A percentile compares a stretch with the other conserved stretches of the same genome.
phyloP scores from a whole-genome alignment of 2,888 invertebrate genomes.

The Zaprionus obscuricornis region DNA sequence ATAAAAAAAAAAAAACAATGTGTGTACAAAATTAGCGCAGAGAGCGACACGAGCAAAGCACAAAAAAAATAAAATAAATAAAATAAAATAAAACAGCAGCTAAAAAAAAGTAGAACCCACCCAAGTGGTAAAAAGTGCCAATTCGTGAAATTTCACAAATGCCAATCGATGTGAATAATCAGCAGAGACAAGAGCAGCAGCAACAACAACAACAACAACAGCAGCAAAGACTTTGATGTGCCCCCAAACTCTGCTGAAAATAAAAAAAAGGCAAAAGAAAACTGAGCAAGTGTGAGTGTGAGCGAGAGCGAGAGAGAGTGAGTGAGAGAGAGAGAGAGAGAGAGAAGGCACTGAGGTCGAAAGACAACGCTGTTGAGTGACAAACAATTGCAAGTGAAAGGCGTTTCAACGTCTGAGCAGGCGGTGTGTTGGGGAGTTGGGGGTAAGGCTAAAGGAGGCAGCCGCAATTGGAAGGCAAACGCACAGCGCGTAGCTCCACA shows the following conservation, averaged over 20 bases:
- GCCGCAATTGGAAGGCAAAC: constrained; percentile 17
- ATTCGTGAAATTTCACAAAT: constrained; percentile 78
- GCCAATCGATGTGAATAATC: constrained; percentile 80
- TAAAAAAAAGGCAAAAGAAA: constrained; percentile 3
- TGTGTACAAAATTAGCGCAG: constrained; percentile 39
- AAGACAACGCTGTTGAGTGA: constrained; percentile 72
- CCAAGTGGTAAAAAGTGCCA: constrained; percentile 77
- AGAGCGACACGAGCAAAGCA: too few species aligned
- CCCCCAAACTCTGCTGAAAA: too few species aligned
- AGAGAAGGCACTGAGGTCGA: constrained; percentile 7
- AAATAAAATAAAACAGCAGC: too few species aligned
- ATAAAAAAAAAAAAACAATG: constrained; percentile 1
- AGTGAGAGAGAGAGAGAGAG: constrained; percentile 12
- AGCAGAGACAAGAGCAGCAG: constrained; percentile 61
- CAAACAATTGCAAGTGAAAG: constrained; percentile 77
- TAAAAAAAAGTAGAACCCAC: constrained; percentile 49
- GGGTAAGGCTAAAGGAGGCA: constrained; percentile 3
- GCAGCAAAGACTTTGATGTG: constrained; percentile 59
- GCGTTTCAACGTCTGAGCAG: too few species aligned
- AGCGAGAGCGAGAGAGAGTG: background rate
- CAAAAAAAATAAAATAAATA: too few species aligned
- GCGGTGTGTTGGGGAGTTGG: background rate
- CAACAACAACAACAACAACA: constrained; percentile 36
- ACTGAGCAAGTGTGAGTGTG: background rate
- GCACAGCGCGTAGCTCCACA: too few species aligned